Percentiles rank a stretch among this genome's conserved stretches.
Conservation (phyloP, 2,113 vertebrate species). For the Propithecus coquereli region DNA sequence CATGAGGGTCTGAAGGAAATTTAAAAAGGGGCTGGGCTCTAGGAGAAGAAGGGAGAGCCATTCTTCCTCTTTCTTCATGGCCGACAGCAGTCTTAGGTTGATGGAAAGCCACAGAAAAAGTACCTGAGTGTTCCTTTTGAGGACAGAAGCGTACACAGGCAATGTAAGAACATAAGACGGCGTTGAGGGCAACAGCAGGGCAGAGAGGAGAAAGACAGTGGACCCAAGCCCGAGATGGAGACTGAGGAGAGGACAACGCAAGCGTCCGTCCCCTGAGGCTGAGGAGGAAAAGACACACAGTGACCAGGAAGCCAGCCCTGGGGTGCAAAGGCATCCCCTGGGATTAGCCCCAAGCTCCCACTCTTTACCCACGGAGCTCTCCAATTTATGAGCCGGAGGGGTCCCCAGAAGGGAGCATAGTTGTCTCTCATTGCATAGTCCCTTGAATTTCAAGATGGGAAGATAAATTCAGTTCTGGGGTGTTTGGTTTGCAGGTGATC, state of each 20-base stretch:
- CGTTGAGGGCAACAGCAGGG: not conserved
- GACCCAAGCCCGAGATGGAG: not conserved
- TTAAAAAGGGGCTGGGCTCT: not conserved
- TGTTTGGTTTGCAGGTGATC: not conserved
- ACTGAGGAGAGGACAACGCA: not conserved
- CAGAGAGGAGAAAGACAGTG: not conserved
- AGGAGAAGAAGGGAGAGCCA: not conserved
- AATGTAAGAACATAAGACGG: not conserved
- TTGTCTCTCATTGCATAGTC: not conserved
- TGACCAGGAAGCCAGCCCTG: not conserved
- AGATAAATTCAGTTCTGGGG: not conserved
- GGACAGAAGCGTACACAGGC: not conserved
- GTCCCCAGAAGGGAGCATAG: not conserved
- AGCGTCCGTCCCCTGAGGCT: not conserved
- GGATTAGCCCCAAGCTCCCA: not conserved
- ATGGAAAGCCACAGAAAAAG: not conserved
- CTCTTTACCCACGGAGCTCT: not conserved
- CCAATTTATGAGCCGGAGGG: fast-evolving
- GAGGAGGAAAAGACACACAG: not conserved
- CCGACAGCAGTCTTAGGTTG: not conserved
- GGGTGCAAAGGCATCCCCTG: fast-evolving
- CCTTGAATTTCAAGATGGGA: not conserved
- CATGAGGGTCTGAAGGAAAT: not conserved
- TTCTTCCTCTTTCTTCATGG: not conserved
- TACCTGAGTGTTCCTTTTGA: not conserved